These are phyloP conservation scores for Bolinopsis microptera DNA, from an alignment of 37 sponge, comb jelly and placozoan genomes.

Conservation along the genomic window DNA sequence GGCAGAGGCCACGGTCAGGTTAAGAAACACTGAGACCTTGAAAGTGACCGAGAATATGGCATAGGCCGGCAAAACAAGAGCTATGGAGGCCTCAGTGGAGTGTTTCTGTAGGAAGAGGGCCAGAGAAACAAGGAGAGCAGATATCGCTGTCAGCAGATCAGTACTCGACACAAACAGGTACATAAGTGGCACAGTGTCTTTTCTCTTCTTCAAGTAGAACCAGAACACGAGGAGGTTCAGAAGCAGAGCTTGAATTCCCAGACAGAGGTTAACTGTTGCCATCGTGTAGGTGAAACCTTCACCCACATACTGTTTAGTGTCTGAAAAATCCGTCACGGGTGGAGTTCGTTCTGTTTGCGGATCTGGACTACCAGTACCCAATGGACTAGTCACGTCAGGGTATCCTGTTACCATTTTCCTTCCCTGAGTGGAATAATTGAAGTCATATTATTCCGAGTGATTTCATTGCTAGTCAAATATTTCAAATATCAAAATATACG, in stretches of 20 bases:
- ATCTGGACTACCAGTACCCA: no score
- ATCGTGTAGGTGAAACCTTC: not conserved
- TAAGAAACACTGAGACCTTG: constrained; percentile 34
- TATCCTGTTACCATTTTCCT: no score
- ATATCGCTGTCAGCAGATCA: not conserved
- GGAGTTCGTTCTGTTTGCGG: no score
- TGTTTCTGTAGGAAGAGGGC: not conserved
- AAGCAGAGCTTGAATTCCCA: constrained; percentile 13
- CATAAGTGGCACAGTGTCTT: constrained; percentile 28
- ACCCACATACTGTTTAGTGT: not conserved
- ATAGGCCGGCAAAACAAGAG: not conserved
- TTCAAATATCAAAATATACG: no score
- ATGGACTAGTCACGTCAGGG: no score
- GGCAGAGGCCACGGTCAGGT: not conserved
- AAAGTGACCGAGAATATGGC: not conserved
- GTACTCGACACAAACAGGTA: constrained; percentile 13
- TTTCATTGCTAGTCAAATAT: no score
- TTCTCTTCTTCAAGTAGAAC: constrained; percentile 15
- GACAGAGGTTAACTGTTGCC: not conserved
- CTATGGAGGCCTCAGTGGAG: not conserved
- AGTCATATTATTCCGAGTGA: no score
- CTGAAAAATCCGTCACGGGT: not conserved
- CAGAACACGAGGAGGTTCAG: not conserved
- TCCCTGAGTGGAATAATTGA: no score
- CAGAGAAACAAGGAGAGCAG: not conserved